Conservation (phyloP, 37 sponge, comb jelly and placozoan species). For the Agelas oroides region DNA sequence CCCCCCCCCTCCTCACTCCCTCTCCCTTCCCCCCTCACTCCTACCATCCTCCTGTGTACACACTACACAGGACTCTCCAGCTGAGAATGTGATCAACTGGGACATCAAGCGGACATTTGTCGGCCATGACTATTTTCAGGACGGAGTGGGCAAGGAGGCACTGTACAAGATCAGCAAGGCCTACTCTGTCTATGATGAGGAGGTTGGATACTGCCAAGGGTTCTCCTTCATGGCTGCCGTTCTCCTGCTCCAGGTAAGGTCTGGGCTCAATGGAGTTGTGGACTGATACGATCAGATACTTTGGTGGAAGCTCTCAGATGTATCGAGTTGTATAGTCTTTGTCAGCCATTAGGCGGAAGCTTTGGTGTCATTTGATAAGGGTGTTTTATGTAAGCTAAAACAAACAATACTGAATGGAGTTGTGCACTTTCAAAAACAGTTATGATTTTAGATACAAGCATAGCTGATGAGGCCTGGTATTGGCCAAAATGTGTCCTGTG, state of each 20-base stretch:
- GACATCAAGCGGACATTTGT: slow-evolving; percentile 96
- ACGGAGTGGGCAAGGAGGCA: slow-evolving; percentile 59
- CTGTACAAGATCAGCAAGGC: slow-evolving; percentile 94
- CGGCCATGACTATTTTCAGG: slow-evolving; percentile 89
- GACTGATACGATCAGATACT: too few relatives aligned
- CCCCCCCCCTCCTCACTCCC: too few relatives aligned
- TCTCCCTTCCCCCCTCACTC: not conserved
- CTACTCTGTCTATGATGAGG: slow-evolving; percentile 92
- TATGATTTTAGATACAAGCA: too few relatives aligned
- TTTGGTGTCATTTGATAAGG: too few relatives aligned
- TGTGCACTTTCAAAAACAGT: too few relatives aligned
- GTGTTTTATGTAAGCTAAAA: too few relatives aligned
- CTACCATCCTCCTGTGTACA: not conserved
- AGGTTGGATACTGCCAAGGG: slow-evolving; percentile 99
- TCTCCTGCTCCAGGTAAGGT: slow-evolving; percentile 85
- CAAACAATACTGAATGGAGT: too few relatives aligned
- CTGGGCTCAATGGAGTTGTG: not conserved
- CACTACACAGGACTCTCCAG: slow-evolving; percentile 80
- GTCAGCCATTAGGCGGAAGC: too few relatives aligned
- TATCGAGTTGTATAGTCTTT: too few relatives aligned
- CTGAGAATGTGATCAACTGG: slow-evolving; percentile 89
- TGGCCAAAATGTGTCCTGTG: too few relatives aligned
- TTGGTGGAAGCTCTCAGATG: too few relatives aligned
- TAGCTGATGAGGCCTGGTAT: too few relatives aligned
- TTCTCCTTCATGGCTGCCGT: slow-evolving; percentile 96